These are phyloP conservation scores for Mus pahari DNA, from an alignment of 2,113 vertebrate species.

Conservation along the genomic window DNA sequence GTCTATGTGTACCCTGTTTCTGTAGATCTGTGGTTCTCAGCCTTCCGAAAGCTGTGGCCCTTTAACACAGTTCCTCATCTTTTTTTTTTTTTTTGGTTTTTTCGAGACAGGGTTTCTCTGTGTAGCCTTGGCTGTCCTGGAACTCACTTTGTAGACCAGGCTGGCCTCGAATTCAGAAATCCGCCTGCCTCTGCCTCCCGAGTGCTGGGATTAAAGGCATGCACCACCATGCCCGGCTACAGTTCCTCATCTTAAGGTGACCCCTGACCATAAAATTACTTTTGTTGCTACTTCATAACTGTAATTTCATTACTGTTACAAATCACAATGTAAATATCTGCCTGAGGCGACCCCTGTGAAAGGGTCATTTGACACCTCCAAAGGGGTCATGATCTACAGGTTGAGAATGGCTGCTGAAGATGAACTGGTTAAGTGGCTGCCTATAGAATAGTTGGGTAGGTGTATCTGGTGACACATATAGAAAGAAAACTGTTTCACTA, in stretches of 20 bases:
- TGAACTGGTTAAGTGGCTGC: background rate
- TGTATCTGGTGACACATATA: background rate
- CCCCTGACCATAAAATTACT: background rate
- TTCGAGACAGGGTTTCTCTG: no score
- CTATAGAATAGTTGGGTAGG: background rate
- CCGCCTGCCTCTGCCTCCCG: no score
- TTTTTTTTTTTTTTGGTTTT: no score
- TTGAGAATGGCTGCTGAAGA: background rate
- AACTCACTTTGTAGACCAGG: no score
- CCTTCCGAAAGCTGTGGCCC: background rate
- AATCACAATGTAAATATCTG: background rate
- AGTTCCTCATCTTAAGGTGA: background rate
- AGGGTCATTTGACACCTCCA: background rate
- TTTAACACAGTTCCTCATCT: background rate
- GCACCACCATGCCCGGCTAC: no score
- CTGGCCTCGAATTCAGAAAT: no score
- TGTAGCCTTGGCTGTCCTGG: no score
- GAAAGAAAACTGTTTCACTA: background rate
- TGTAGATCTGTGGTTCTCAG: background rate
- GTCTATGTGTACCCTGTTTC: background rate
- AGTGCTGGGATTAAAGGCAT: no score
- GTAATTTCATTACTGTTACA: background rate
- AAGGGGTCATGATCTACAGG: background rate
- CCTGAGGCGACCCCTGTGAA: background rate
- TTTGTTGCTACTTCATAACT: background rate